Evolutionary conservation across 2,113 vertebrate species (phyloP), one percentile per base, ranked within the genome.

Genomic region (Callospermophilus lateralis): DNA sequence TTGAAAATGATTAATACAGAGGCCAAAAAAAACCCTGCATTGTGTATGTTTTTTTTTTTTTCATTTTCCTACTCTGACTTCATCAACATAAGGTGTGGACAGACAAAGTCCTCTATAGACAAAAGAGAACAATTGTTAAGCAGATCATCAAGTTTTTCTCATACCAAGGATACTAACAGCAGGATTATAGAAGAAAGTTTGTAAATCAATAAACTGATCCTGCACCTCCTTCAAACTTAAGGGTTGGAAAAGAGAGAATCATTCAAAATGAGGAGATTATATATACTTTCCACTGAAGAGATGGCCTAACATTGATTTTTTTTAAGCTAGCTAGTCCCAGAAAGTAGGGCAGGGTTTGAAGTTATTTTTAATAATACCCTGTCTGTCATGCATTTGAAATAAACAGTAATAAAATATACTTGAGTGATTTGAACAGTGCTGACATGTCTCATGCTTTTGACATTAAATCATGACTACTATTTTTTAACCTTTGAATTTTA

Each of bases 311-410:
- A 96, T 89, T 94, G 80, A 96, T 96, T 97, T 97, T 51, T 94
- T 92, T 76, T 51, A 95, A 96, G 63, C 84, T 84, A 77, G 78
- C 76, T 96, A 55, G 86, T 94, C 37, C 45, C 67, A 70, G 94
- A 97, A 96, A 98, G 81, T 97, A 98, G 92, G 95, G 16, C 96
- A 97, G 30, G 10, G 87, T 96, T 95, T 96, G 55, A 96, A 96
- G 94, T 95, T 96, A 97, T 95, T 96, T 97, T 97, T 95, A 96
- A 97, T 95, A 97, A 94, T 95, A 96, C 89, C 96, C 79, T 91
- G 45, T 80, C 93, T 95, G 97, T 97, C 94, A 97, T 95, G 93
- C 95, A 93, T 96, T 97, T 96, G 67, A 97, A 97, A 97, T 93
- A 97, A 97, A 96, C 84, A 97, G 91, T 83, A 94, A 79, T 92